Conservation (phyloP, 2,888 invertebrate species). For the Mactromeris polynyma region DNA sequence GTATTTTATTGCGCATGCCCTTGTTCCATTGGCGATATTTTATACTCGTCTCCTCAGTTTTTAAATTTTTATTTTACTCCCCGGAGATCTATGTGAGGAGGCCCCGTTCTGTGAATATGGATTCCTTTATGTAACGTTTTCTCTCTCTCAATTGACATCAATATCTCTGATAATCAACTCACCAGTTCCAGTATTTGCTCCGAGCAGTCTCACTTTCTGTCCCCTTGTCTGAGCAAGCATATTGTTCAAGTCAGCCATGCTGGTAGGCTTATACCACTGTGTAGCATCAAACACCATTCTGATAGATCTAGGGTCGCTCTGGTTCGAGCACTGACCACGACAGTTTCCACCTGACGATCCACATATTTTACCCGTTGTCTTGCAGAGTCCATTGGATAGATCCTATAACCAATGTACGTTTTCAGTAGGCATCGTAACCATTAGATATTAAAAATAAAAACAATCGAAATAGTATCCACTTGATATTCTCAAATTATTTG, state of each 20-base stretch:
- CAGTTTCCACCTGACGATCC: conserved; percentile 67
- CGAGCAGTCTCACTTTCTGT: conserved; percentile 88
- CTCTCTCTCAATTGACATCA: too few relatives aligned
- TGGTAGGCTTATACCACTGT: conserved; percentile 80
- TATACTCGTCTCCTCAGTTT: too few relatives aligned
- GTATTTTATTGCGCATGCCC: too few relatives aligned
- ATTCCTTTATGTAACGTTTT: too few relatives aligned
- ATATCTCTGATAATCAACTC: neutral
- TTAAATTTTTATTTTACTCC: too few relatives aligned
- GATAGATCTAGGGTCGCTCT: conserved; percentile 51
- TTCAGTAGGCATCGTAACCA: too few relatives aligned
- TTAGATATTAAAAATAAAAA: too few relatives aligned
- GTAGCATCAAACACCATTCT: conserved; percentile 74
- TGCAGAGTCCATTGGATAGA: conserved; percentile 68
- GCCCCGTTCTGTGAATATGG: too few relatives aligned
- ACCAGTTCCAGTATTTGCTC: conserved; percentile 93
- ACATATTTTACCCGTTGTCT: conserved; percentile 77
- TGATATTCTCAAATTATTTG: too few relatives aligned
- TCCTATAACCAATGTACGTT: neutral
- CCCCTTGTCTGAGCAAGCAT: conserved; percentile 70
- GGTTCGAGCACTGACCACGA: conserved; percentile 34
- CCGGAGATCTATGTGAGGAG: too few relatives aligned
- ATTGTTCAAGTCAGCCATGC: conserved; percentile 69
- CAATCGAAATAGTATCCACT: too few relatives aligned
- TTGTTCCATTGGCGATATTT: too few relatives aligned